Conservation (phyloP, 2,113 vertebrate genomes). For the Noturus placidus region DNA sequence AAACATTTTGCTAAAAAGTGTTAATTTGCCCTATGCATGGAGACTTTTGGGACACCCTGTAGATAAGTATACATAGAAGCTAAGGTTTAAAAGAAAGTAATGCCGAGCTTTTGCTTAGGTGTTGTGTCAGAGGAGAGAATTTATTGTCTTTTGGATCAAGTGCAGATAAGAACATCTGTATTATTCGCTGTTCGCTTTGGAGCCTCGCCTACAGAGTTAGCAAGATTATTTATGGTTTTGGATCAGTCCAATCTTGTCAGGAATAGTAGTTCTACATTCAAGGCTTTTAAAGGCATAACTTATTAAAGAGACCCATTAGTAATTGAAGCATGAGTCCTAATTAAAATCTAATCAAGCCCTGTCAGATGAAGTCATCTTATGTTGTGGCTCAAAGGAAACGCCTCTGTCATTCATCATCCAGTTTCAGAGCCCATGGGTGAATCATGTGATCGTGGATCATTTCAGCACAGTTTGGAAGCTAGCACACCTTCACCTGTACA, state of each 20-base stretch:
- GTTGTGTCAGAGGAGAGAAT: neutral
- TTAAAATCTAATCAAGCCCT: conserved; percentile 15
- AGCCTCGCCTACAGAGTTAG: conserved; percentile 6
- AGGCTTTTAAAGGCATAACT: conserved; percentile 29
- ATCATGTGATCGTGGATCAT: neutral
- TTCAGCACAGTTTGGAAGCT: neutral
- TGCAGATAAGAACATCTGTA: neutral
- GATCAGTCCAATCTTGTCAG: neutral
- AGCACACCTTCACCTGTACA: too few species aligned
- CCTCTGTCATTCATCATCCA: neutral
- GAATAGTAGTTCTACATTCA: neutral
- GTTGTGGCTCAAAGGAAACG: neutral
- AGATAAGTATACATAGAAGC: neutral
- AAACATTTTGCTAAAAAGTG: too few species aligned
- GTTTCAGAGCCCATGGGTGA: neutral
- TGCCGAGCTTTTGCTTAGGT: neutral
- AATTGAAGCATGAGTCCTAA: neutral
- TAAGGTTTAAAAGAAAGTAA: neutral
- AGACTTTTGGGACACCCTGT: too few species aligned
- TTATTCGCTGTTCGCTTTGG: neutral
- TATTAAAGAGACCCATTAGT: conserved; percentile 7
- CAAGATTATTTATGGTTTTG: too few species aligned
- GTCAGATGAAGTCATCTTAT: neutral
- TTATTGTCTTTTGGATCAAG: neutral
- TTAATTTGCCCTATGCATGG: too few species aligned